Conservation (phyloP, 2,113 vertebrate species). For the Chinchilla lanigera region DNA sequence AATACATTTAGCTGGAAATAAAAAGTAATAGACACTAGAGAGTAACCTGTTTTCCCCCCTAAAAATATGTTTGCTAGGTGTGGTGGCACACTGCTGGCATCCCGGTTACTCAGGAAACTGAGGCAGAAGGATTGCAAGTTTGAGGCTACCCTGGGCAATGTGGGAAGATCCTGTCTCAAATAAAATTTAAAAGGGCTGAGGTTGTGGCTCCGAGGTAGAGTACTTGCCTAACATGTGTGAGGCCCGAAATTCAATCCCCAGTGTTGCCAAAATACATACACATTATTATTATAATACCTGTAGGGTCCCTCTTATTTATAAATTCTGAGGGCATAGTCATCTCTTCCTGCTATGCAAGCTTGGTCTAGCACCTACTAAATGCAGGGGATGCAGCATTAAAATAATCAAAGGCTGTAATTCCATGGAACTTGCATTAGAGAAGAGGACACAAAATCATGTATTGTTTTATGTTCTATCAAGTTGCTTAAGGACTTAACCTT, state of each 20-base stretch:
- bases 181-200: neutral
- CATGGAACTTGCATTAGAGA: neutral
- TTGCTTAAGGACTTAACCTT: conserved; percentile 5
- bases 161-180: neutral
- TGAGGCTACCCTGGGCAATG: neutral
- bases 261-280: neutral
- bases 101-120: neutral
- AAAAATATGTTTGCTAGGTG: neutral
- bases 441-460: neutral
- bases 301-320: neutral
- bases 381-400: neutral
- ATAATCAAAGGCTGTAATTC: neutral
- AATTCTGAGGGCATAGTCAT: neutral
- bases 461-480: neutral
- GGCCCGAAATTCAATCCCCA: neutral
- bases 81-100: neutral
- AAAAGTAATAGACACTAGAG: neutral
- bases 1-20: neutral
- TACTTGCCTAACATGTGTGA: neutral
- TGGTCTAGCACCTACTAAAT: neutral
- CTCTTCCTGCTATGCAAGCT: neutral
- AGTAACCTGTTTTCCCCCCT: neutral
- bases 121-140: neutral
- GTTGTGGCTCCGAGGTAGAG: neutral
- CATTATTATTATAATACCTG: neutral